Conservation (phyloP, 2,888 invertebrate species). For the Lagria hirta region DNA sequence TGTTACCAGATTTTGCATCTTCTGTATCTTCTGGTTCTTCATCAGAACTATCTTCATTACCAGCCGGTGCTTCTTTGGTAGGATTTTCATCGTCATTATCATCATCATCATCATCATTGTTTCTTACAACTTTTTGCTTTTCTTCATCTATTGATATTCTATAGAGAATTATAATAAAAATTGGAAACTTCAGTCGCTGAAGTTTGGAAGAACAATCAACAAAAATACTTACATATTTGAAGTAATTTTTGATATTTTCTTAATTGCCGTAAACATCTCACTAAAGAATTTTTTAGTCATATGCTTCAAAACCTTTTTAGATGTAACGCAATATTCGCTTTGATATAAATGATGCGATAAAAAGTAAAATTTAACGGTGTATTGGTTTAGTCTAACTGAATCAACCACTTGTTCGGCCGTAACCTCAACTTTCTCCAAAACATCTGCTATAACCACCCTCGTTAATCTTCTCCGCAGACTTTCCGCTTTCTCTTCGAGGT, state of each 20-base stretch:
- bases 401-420: slow-evolving; percentile 57
- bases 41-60: slow-evolving; percentile 60
- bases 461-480: slow-evolving; percentile 72
- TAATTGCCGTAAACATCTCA: slow-evolving; percentile 65
- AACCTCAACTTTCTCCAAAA: slow-evolving; percentile 72
- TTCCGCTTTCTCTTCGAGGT: slow-evolving; percentile 62
- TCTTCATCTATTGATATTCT: slow-evolving; percentile 54
- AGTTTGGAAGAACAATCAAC: slow-evolving; percentile 17
- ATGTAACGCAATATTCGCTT: slow-evolving; percentile 69
- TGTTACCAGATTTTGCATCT: slow-evolving; percentile 53
- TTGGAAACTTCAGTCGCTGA: neutral
- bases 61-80: slow-evolving; percentile 24
- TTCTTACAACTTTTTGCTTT: slow-evolving; percentile 15
- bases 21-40: slow-evolving; percentile 66
- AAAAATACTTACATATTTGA: slow-evolving; percentile 56
- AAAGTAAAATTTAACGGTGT: slow-evolving; percentile 71
- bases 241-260: slow-evolving; percentile 60
- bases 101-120: slow-evolving; percentile 42
- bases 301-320: slow-evolving; percentile 68
- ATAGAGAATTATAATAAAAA: slow-evolving; percentile 15
- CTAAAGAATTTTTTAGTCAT: slow-evolving; percentile 73
- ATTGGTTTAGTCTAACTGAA: slow-evolving; percentile 60
- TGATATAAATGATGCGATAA: slow-evolving; percentile 75
- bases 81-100: slow-evolving; percentile 50
- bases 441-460: slow-evolving; percentile 75